Base-by-base conservation (phyloP, 2,797 vertebrate genomes). In the Myioborus miniatus region DNA sequence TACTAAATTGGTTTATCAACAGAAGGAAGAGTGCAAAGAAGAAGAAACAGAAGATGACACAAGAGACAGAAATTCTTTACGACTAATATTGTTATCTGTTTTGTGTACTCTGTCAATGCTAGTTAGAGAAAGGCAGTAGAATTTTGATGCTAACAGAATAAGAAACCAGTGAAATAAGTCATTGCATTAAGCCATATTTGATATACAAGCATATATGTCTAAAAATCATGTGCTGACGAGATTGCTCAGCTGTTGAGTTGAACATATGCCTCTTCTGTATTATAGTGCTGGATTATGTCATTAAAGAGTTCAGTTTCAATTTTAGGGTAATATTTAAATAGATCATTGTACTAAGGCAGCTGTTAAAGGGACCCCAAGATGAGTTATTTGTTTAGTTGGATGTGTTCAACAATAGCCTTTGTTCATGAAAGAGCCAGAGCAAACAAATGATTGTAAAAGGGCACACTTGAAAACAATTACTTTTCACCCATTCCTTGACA, bases 391-490 rank as follows among this genome's bases (percentile, higher is more conserved):
- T 98, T 98, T 97, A 98, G 98, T 97, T 97, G 97, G 97, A 98
- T 98, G 97, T 98, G 98, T 96, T 98, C 98, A 98, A 98, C 98
- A 98, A 98, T 98, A 98, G 97, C 97, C 97, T 98, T 98, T 98
- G 98, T 98, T 98, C 97, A 87, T 96, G 97, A 98, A 98, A 98
- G 97, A 98, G 97, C 97, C 97, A 98, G 98, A 98, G 98, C 98
- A 99, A 99, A 98, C 98, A 98, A 98, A 98, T 98, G 97, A 98
- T 98, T 98, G 97, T 98, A 98, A 98, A 98, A 98, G 97, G 98
- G 97, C 97, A 98, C 98, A 98, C 97, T 98, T 98, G 98, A 98
- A 98, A 98, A 98, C 98, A 98, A 98, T 98, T 97, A 98, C 97
- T 98, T 98, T 97, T 98, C 98, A 98, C 97, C 98, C 98, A 98